Percentiles rank a stretch among this genome's conserved stretches.
phyloP scores from a whole-genome alignment of 2,113 vertebrate genomes.

The Motacilla tschutschensis region DNA sequence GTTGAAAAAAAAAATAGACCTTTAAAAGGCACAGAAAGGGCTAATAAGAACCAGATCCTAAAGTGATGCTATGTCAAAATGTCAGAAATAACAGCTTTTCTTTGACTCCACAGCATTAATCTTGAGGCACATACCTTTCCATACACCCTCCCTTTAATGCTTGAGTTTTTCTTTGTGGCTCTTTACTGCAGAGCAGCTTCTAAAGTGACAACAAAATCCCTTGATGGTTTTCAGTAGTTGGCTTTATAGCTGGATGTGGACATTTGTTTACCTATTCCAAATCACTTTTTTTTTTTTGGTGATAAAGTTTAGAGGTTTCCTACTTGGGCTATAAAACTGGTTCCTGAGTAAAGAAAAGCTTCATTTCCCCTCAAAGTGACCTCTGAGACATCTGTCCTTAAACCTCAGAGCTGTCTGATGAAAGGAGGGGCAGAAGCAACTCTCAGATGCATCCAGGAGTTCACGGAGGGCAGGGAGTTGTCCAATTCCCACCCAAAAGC shows the following conservation, averaged over 20 bases:
- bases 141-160: background rate
- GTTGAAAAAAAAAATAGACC: slow-evolving; percentile 14
- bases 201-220: slow-evolving; percentile 30
- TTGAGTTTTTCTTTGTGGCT: background rate
- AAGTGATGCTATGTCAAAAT: slow-evolving; percentile 70
- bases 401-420: background rate
- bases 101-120: slow-evolving; percentile 61
- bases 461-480: background rate
- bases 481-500: background rate
- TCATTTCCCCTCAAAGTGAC: slow-evolving; percentile 25
- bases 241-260: slow-evolving; percentile 11
- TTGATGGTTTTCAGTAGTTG: slow-evolving; percentile 42
- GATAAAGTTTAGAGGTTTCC: slow-evolving; percentile 33
- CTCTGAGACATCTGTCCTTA: background rate
- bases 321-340: slow-evolving; percentile 23
- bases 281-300: background rate
- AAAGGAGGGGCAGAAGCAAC: background rate
- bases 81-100: slow-evolving; percentile 70
- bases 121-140: slow-evolving; percentile 40
- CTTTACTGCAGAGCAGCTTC: slow-evolving; percentile 33
- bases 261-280: slow-evolving; percentile 32
- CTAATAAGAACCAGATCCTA: slow-evolving; percentile 74
- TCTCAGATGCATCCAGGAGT: background rate
- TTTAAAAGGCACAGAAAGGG: slow-evolving; percentile 65
- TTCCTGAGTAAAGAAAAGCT: slow-evolving; percentile 28